Evolutionary conservation across 2,797 vertebrate species (phyloP).

Genomic region (Catostomus latipinnis): DNA sequence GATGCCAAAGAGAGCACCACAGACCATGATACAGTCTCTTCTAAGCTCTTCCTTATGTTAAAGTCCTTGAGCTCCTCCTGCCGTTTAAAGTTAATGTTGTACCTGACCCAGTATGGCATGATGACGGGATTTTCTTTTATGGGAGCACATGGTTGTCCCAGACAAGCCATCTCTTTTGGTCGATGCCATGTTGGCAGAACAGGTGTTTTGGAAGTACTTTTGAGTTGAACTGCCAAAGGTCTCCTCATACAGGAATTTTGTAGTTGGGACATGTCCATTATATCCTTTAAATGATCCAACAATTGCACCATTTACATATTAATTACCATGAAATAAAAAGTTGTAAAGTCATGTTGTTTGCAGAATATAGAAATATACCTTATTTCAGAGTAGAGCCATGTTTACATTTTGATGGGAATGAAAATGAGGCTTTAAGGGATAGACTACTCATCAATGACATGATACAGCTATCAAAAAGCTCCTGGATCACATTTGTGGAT

Average conservation of each 20-base stretch:
- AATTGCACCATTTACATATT: not conserved
- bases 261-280: conserved; percentile 64
- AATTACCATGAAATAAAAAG: too few relatives aligned
- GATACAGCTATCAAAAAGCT: too few relatives aligned
- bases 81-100: conserved; percentile 65
- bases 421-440: too few relatives aligned
- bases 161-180: conserved; percentile 62
- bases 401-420: too few relatives aligned
- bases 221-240: conserved; percentile 66
- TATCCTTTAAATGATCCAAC: conserved; percentile 61
- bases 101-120: conserved; percentile 60
- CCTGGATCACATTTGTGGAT: too few relatives aligned
- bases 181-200: conserved; percentile 53
- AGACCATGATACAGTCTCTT: not conserved
- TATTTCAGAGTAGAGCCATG: too few relatives aligned
- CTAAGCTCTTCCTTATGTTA: conserved; percentile 57
- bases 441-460: too few relatives aligned
- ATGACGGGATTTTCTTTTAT: conserved; percentile 38
- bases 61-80: conserved; percentile 67
- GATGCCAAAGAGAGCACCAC: not conserved
- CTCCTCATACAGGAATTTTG: conserved; percentile 64
- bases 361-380: not conserved
- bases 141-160: not conserved
- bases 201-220: conserved; percentile 69
- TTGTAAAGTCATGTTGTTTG: not conserved